Conservation (phyloP, 2,113 vertebrate species). For the Rhinoderma darwinii region DNA sequence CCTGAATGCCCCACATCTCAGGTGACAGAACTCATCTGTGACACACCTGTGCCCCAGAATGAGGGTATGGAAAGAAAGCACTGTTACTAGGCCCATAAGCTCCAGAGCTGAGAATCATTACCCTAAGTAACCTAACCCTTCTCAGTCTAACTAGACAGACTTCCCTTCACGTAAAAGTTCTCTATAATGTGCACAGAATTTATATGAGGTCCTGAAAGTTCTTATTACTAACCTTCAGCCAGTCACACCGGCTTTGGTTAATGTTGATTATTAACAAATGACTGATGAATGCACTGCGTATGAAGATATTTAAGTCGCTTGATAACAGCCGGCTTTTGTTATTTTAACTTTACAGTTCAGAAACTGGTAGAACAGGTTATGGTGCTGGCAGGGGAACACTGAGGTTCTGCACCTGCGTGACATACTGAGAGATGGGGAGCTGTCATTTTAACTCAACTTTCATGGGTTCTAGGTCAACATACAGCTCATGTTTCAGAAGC, state of each 20-base stretch:
- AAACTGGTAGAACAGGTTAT: conserved; percentile 44
- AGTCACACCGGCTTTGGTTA: neutral
- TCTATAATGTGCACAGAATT: neutral
- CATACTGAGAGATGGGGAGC: neutral
- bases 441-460: neutral
- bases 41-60: conserved; percentile 8
- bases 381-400: neutral
- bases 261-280: conserved; percentile 44
- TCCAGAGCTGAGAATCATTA: neutral
- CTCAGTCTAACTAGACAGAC: neutral
- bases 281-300: neutral
- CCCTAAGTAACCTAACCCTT: neutral
- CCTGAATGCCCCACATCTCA: neutral
- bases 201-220: neutral
- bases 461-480: neutral
- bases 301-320: conserved; percentile 19
- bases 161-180: neutral
- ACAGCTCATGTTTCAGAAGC: neutral
- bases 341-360: conserved; percentile 17
- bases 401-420: neutral
- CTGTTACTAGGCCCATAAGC: neutral
- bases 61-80: neutral
- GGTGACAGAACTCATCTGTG: conserved; percentile 12
- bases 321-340: conserved; percentile 35
- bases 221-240: neutral